Evolutionary conservation across 2,888 invertebrate species (phyloP), one percentile per base, ranked within the genome.

Genomic region (Diarsia rubi): DNA sequence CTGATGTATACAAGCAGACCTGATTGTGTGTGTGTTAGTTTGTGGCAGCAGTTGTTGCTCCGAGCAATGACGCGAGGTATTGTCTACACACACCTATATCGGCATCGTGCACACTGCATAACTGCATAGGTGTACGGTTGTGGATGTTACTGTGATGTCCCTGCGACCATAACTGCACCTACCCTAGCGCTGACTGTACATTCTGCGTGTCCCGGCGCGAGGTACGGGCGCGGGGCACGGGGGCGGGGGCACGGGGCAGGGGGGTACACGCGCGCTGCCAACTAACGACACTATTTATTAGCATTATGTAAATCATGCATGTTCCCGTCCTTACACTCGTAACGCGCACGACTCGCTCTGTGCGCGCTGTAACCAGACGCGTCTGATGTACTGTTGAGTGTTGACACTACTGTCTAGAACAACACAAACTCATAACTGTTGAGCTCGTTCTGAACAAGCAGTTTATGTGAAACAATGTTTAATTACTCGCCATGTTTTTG

Each of bases 241-340:
- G 45, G 45, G 45, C 8, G 45, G 16, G 3, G 14, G 45, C 0
- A 3, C 12, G 44, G 45, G 57, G 27, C 16, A 3, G 24, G 21
- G n/a, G 62, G 62, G 6, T 19, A 37, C 44, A 42, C 54, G 44
- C 19, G 64, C 57, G 60, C 63, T 52, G 59, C 45, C 59, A 52
- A 70, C 75, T 71, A 49, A 69, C 45, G 75, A 44, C 71, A 71
- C 70, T 64, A 72, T 81, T 75, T 75, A 81, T 80, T 75, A 80
- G 71, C 71, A 66, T 80, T 69, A 80, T 75, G 81, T 62, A 81
- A 75, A 75, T 81, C n/a, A 63, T 57, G 59, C 44, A 42, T 66
- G 68, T 59, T 75, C 65, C 27, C 19, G 21, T 57, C 19, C 8
- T 54, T 42, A 31, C 42, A 64, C 63, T 57, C 45, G 63, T 59